Evolutionary conservation across 2,888 invertebrate genomes (phyloP).

Genomic region (Campopleginae sp.): DNA sequence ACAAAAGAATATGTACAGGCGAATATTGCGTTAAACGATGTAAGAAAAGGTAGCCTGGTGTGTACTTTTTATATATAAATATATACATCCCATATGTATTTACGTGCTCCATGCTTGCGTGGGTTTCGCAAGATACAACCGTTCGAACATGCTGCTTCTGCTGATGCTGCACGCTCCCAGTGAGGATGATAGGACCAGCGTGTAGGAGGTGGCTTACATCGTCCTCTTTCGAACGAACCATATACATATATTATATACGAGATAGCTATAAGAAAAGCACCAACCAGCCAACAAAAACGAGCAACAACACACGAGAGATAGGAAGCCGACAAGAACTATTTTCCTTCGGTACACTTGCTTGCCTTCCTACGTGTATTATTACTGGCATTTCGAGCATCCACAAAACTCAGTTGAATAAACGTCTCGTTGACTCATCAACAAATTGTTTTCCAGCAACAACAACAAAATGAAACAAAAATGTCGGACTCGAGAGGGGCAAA

Average conservation of each 20-base stretch:
- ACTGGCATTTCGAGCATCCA: constrained; percentile 1
- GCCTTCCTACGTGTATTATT: neutral
- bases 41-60: constrained; percentile 66
- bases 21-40: constrained; percentile 69
- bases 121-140: constrained; percentile 65
- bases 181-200: constrained; percentile 43
- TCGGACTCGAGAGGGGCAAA: too few relatives aligned
- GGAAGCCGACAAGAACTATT: constrained; percentile 48
- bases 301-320: constrained; percentile 51
- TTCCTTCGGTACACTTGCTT: constrained; percentile 16
- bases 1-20: constrained; percentile 47
- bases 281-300: constrained; percentile 23
- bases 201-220: constrained; percentile 67
- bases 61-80: neutral
- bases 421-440: neutral
- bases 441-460: neutral
- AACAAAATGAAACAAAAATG: too few relatives aligned
- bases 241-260: constrained; percentile 65
- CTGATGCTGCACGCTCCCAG: constrained; percentile 59
- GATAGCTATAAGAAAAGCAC: constrained; percentile 54
- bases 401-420: constrained; percentile 12
- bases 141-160: constrained; percentile 65
- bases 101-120: constrained; percentile 48
- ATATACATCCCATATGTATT: neutral
- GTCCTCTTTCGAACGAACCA: constrained; percentile 51